Conservation (phyloP, 2,888 invertebrate species). For the Spilarctia lutea region DNA sequence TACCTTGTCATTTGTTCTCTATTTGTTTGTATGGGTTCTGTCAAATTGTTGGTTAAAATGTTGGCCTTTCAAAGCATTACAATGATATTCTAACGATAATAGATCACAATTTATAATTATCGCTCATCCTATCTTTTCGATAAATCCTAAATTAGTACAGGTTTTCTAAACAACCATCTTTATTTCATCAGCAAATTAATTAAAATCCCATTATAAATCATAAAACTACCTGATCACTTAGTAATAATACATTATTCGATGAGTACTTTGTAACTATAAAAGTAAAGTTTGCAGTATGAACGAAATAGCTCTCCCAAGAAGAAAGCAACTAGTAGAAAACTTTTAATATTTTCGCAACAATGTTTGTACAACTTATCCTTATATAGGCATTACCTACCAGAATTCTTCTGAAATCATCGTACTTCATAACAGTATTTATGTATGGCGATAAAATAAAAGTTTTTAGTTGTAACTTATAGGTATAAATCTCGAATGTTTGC, state of each 20-base stretch:
- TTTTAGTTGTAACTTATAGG: constrained; percentile 16
- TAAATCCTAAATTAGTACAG: not conserved
- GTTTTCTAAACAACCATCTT: not conserved
- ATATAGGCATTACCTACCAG: not conserved
- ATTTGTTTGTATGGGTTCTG: no score
- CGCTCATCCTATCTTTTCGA: no score
- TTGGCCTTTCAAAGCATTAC: no score
- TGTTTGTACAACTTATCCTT: not conserved
- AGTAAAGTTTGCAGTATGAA: not conserved
- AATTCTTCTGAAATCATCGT: not conserved
- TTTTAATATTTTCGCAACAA: not conserved
- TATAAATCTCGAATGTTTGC: constrained; percentile 35
- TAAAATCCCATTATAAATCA: not conserved
- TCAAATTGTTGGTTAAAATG: no score
- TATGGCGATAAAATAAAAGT: constrained; percentile 26
- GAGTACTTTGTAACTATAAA: not conserved
- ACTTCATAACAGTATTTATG: constrained; percentile 15
- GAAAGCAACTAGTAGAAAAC: not conserved
- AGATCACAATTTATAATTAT: no score
- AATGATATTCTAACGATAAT: no score
- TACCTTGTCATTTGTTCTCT: no score
- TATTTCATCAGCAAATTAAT: not conserved
- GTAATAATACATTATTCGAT: not conserved
- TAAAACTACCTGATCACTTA: not conserved
- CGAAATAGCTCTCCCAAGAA: not conserved